Evolutionary conservation across 1,140 invertebrate genomes (phyloP).

Genomic region (Psix sp.): DNA sequence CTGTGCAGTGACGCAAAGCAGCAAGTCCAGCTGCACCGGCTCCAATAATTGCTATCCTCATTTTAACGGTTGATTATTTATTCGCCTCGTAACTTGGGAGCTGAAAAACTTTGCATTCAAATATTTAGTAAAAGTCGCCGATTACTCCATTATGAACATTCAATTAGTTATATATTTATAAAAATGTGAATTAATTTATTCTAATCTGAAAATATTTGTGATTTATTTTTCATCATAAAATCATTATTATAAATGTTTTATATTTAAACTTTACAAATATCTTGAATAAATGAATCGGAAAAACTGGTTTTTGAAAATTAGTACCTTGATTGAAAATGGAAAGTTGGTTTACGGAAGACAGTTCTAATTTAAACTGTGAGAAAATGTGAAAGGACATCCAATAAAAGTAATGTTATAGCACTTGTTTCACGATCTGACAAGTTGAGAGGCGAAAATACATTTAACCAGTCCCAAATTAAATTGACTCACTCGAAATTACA

Average conservation of each 20-base stretch:
- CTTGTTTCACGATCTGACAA: constrained; percentile 24
- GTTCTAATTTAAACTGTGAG: constrained; percentile 18
- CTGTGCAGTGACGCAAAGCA: constrained; percentile 80
- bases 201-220: too few relatives aligned
- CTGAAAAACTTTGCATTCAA: neutral
- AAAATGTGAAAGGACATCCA: constrained; percentile 40
- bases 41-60: constrained; percentile 81
- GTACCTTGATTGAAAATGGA: neutral
- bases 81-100: neutral
- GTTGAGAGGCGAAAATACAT: neutral
- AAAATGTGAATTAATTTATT: too few relatives aligned
- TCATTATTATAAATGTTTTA: too few relatives aligned
- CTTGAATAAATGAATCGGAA: too few relatives aligned
- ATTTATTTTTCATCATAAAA: too few relatives aligned
- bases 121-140: neutral
- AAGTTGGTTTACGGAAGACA: constrained; percentile 9
- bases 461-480: constrained; percentile 1
- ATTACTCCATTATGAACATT: too few relatives aligned
- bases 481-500: constrained; percentile 17
- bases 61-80: constrained; percentile 46
- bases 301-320: neutral
- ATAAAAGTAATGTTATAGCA: constrained; percentile 30
- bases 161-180: too few relatives aligned
- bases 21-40: constrained; percentile 82
- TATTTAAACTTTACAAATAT: too few relatives aligned